phyloP scores from a whole-genome alignment of 1,140 invertebrate genomes.

The Harpegnathos saltator region DNA sequence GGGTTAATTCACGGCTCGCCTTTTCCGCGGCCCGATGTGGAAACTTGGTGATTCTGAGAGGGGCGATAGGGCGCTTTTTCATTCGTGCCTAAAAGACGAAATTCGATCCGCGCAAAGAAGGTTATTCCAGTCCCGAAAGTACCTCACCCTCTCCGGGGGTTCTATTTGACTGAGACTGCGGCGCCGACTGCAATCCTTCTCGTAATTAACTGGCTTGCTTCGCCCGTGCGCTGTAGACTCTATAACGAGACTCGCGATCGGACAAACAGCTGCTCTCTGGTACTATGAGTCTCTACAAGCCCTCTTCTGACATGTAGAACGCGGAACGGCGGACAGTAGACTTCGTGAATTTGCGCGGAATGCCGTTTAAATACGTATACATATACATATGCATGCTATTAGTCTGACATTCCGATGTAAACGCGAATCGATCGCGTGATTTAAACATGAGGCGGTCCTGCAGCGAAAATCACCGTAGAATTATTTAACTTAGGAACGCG shows the following conservation, averaged over 20 bases:
- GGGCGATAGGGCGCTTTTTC: slow-evolving; percentile 17
- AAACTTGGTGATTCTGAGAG: slow-evolving; percentile 38
- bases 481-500: too few relatives aligned
- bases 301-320: not conserved
- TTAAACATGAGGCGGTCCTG: too few relatives aligned
- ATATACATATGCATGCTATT: too few relatives aligned
- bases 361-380: too few relatives aligned
- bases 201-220: slow-evolving; percentile 36
- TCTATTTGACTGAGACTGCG: slow-evolving; percentile 39
- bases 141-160: not conserved
- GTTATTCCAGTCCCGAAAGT: slow-evolving; percentile 57
- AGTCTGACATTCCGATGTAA: too few relatives aligned
- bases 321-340: too few relatives aligned
- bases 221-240: not conserved
- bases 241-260: not conserved
- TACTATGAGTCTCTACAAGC: too few relatives aligned
- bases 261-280: not conserved
- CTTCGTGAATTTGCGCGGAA: too few relatives aligned
- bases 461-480: too few relatives aligned
- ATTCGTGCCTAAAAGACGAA: slow-evolving; percentile 5
- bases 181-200: slow-evolving; percentile 11
- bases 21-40: slow-evolving; percentile 39
- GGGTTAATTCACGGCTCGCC: slow-evolving; percentile 52
- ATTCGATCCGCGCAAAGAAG: slow-evolving; percentile 7
- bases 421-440: too few relatives aligned